A percentile compares a stretch with the other conserved stretches of the same genome.
Evolutionary conservation across 2,888 invertebrate genomes (phyloP).

Genomic region (Idaea aversata): DNA sequence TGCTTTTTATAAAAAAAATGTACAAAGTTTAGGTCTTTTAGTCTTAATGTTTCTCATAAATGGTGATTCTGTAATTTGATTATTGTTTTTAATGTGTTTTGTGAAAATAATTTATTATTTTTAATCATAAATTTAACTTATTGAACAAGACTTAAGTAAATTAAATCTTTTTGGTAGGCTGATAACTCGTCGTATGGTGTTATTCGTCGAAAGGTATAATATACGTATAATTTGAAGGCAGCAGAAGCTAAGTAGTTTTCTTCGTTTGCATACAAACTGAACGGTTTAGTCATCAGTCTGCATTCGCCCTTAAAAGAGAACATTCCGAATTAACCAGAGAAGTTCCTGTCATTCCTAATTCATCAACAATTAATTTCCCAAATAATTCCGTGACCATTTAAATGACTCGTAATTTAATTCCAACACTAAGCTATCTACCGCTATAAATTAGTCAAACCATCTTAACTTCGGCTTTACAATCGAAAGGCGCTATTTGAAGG

Average conservation of each 20-base stretch:
- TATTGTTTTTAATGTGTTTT: not conserved
- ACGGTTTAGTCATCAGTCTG: not conserved
- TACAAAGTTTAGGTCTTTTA: not conserved
- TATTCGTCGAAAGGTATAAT: too few species aligned
- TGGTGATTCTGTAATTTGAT: not conserved
- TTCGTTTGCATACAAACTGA: not conserved
- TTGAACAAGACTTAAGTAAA: not conserved
- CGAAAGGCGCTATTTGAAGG: not conserved
- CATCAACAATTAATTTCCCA: not conserved
- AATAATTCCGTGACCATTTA: not conserved
- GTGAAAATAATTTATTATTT: not conserved
- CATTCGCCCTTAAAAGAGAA: not conserved
- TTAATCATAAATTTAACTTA: not conserved
- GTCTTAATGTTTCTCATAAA: not conserved
- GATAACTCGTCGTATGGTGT: not conserved
- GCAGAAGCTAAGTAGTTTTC: too few species aligned
- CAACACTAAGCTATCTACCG: not conserved
- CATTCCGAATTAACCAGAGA: not conserved
- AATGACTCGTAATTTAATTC: not conserved
- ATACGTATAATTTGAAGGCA: too few species aligned
- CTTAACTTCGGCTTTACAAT: not conserved
- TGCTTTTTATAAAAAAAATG: not conserved
- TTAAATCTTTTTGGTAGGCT: too few species aligned
- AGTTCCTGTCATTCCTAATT: not conserved
- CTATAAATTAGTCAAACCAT: slow-evolving; percentile 1